Base-by-base conservation (phyloP, 2,113 vertebrate species). In the Damaliscus lunatus region DNA sequence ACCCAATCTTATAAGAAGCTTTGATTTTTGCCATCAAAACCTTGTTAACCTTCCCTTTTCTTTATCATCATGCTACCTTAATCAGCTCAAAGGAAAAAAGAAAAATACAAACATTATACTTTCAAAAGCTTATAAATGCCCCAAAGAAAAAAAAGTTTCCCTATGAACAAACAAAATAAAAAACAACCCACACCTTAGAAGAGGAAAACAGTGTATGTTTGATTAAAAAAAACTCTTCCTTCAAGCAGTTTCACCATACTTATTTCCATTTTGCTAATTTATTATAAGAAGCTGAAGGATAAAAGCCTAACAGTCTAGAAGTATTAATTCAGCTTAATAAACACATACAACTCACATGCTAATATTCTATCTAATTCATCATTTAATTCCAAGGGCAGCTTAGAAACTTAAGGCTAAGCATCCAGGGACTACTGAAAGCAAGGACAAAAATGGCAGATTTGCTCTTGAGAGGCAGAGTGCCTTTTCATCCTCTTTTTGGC, bases 261-360 rank as follows among this genome's bases (percentile, higher is more conserved):
- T 91, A 89, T 27, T 86, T 97, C 60, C n/a, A 85, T 29, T 64
- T 77, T 94, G 36, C n/a, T 91, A 86, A 43, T 48, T 96, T 48
- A 93, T 57, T 93, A 50, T 36, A 90, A 86, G 90, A 23, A 43
- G 16, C 46, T 6, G 88, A 48, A 46, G 17, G 48, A 57, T 52
- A 55, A 29, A 88, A 43, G 87, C 93, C 57, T 43, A 52, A 52
- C 31, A 53, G 46, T 52, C 33, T 90, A 16, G 12, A 94, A 71
- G 67, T 48, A 57, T 33, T 91, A 55, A 55, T 48, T 71, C n/a
- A 84, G 46, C 1, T 46, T 96, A 88, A 52, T 93, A 74, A 90
- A 91, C 3, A 83, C 7, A 50, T 21, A 48, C 3, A 95, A 81
- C 27, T 91, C 23, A 86, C 33, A 91, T 64, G 60, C 25, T 40